These are phyloP conservation scores for Procambarus virginalis DNA, from an alignment of 1,140 invertebrate species.

Conservation along the genomic window DNA sequence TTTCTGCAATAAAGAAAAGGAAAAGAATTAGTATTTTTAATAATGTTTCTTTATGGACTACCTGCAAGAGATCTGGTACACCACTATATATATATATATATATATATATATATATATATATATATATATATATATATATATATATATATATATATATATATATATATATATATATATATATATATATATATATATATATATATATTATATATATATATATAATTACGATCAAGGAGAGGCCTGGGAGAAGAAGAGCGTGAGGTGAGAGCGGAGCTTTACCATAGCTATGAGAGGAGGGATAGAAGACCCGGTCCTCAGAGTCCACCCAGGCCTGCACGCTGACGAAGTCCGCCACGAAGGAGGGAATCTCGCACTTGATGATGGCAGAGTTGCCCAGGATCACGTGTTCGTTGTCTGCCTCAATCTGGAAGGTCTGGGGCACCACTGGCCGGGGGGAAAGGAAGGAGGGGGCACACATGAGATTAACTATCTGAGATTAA, in stretches of 20 bases:
- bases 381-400: slow-evolving; percentile 37
- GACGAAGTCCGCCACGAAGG: slow-evolving; percentile 94
- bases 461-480: background rate
- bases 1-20: no score
- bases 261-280: slow-evolving; percentile 4
- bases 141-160: no score
- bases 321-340: slow-evolving; percentile 87
- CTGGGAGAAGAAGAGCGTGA: background rate
- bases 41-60: background rate
- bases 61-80: background rate
- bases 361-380: slow-evolving; percentile 87
- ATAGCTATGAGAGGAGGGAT: slow-evolving; percentile 10
- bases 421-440: slow-evolving; percentile 24
- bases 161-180: no score
- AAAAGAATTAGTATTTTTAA: no score
- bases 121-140: no score
- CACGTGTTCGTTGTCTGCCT: slow-evolving; percentile 35
- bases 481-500: no score
- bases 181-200: no score
- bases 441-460: slow-evolving; percentile 16
- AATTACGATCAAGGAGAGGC: background rate
- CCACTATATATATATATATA: no score
- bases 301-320: slow-evolving; percentile 28
- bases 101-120: no score
- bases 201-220: no score